A percentile compares a stretch with the other conserved stretches of the same genome.
These are phyloP conservation scores for Micropoecilia bifurca DNA, from an alignment of 2,797 vertebrate genomes.

Conservation along the genomic window DNA sequence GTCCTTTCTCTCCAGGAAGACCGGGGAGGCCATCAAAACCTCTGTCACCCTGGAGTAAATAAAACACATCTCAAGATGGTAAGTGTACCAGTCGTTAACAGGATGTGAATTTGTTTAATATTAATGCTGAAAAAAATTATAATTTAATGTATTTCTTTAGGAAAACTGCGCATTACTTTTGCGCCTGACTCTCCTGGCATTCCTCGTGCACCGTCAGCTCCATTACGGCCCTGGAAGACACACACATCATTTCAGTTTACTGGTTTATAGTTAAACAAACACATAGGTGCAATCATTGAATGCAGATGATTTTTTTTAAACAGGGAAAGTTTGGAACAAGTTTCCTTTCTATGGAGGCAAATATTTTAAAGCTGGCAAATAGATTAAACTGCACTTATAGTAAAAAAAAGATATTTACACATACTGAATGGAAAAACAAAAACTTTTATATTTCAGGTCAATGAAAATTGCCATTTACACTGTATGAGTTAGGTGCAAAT, in stretches of 20 bases:
- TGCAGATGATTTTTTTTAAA: conserved; percentile 52
- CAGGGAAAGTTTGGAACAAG: conserved; percentile 34
- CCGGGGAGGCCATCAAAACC: conserved; percentile 86
- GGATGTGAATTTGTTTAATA: background rate
- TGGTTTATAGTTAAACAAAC: conserved; percentile 52
- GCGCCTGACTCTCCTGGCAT: conserved; percentile 94
- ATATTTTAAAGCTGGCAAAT: background rate
- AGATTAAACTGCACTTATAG: background rate
- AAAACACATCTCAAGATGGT: background rate
- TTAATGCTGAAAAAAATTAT: background rate
- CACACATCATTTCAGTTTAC: conserved; percentile 29
- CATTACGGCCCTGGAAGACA: conserved; percentile 88
- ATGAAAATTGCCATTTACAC: background rate
- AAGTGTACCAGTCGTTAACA: background rate
- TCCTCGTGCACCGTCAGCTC: conserved; percentile 93
- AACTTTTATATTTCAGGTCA: background rate
- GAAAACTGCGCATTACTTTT: conserved; percentile 83
- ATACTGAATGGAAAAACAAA: background rate
- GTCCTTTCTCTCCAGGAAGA: conserved; percentile 85
- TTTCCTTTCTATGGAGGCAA: conserved; percentile 17
- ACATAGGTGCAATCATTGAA: conserved; percentile 33
- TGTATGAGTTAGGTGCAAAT: background rate
- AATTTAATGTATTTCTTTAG: background rate
- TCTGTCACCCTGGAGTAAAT: conserved; percentile 78
- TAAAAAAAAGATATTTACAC: background rate